Percentiles rank a stretch among this genome's conserved stretches.
Evolutionary conservation across 2,888 invertebrate genomes (phyloP).

Genomic region (Calameuta pallipes): DNA sequence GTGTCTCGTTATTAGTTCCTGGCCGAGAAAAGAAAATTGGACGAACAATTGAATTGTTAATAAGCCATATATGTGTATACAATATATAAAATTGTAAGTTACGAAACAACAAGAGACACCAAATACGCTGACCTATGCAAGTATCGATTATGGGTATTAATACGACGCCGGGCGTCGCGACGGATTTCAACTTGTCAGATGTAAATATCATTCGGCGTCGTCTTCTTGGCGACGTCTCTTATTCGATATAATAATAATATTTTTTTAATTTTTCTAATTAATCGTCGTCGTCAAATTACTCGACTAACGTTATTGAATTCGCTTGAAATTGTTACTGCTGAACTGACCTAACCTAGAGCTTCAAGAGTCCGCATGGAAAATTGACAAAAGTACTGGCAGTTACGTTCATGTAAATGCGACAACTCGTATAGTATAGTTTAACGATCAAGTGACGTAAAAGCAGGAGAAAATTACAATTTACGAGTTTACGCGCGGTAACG

Average conservation of each 20-base stretch:
- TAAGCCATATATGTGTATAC: neutral
- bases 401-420: neutral
- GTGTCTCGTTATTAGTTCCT: neutral
- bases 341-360: neutral
- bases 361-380: neutral
- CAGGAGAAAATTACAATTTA: neutral
- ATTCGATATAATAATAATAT: too few species aligned
- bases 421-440: neutral
- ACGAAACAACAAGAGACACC: neutral
- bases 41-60: neutral
- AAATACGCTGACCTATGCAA: too few species aligned
- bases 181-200: too few species aligned
- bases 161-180: too few species aligned
- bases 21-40: neutral
- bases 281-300: neutral
- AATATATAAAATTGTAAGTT: neutral
- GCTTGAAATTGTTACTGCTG: neutral
- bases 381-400: neutral
- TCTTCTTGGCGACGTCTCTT: too few species aligned
- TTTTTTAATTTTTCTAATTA: neutral
- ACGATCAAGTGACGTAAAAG: neutral
- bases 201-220: too few species aligned
- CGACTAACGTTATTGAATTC: neutral
- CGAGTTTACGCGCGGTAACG: neutral
- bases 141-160: too few species aligned